Conservation (phyloP, 2,888 invertebrate species). For the Eudemis profundana region DNA sequence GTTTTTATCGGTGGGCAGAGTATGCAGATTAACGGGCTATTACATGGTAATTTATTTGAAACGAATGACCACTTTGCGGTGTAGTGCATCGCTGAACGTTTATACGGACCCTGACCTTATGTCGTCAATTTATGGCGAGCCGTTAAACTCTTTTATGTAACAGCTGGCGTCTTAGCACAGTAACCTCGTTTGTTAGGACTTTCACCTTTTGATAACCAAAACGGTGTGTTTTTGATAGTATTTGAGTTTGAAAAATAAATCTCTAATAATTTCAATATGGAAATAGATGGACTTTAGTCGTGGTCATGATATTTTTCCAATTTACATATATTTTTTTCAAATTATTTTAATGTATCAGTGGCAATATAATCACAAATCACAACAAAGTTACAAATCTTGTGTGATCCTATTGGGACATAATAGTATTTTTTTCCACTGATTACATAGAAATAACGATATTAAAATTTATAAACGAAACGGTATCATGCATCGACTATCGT, state of each 20-base stretch:
- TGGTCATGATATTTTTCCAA: no score
- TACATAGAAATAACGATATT: no score
- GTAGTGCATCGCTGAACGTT: constrained; percentile 82
- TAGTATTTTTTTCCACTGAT: no score
- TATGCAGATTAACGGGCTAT: constrained; percentile 85
- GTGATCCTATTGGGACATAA: no score
- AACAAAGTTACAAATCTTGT: no score
- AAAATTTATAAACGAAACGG: no score
- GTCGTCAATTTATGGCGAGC: constrained; percentile 82
- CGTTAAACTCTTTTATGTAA: constrained; percentile 81
- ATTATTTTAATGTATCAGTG: no score
- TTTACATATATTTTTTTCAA: no score
- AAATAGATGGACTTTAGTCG: no score
- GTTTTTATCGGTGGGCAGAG: constrained; percentile 63
- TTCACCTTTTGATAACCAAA: constrained; percentile 62
- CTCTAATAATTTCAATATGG: background rate
- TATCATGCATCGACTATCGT: no score
- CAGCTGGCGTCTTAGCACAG: constrained; percentile 75
- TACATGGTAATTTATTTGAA: constrained; percentile 86
- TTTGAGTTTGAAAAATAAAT: background rate
- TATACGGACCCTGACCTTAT: constrained; percentile 85
- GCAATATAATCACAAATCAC: no score
- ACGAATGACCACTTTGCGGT: constrained; percentile 85
- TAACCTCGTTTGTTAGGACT: constrained; percentile 74
- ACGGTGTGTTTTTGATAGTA: background rate